Conservation (phyloP, 2,888 invertebrate genomes). For the Merodon equestris region DNA sequence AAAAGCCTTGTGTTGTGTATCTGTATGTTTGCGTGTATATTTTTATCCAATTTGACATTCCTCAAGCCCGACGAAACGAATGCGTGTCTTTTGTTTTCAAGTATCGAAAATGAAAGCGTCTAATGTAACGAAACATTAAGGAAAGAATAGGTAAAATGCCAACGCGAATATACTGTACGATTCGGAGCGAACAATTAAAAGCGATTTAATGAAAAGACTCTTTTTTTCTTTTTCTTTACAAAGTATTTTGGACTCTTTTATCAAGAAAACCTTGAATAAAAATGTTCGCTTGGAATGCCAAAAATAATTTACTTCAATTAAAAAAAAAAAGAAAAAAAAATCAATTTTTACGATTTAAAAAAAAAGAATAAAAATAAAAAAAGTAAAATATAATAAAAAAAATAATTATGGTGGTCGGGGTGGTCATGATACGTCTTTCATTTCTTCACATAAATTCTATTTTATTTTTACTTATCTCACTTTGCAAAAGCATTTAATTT, state of each 20-base stretch:
- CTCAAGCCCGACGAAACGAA: slow-evolving; percentile 1
- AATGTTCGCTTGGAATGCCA: slow-evolving; percentile 58
- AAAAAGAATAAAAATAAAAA: slow-evolving; percentile 37
- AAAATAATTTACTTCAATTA: too few relatives aligned
- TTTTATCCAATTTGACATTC: slow-evolving; percentile 18
- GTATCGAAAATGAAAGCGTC: slow-evolving; percentile 19
- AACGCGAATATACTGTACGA: too few relatives aligned
- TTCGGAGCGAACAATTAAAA: too few relatives aligned
- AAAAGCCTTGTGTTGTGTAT: slow-evolving; percentile 14
- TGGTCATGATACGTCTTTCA: slow-evolving; percentile 64
- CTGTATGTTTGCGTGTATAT: slow-evolving; percentile 45
- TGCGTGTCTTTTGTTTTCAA: slow-evolving; percentile 51
- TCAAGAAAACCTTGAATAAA: slow-evolving; percentile 45
- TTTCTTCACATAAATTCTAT: slow-evolving; percentile 65
- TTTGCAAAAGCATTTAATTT: slow-evolving; percentile 57
- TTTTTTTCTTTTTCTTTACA: slow-evolving; percentile 1
- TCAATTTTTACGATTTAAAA: slow-evolving; percentile 45
- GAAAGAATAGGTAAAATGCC: too few relatives aligned
- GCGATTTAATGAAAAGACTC: too few relatives aligned
- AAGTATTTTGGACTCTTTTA: slow-evolving; percentile 6
- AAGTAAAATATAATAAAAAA: slow-evolving; percentile 51
- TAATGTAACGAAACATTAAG: neutral
- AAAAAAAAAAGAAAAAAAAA: slow-evolving; percentile 44
- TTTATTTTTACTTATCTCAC: slow-evolving; percentile 58
- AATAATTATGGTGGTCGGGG: slow-evolving; percentile 63